Evolutionary conservation across 2,888 invertebrate genomes (phyloP).

Genomic region (Pegoplata infirma): DNA sequence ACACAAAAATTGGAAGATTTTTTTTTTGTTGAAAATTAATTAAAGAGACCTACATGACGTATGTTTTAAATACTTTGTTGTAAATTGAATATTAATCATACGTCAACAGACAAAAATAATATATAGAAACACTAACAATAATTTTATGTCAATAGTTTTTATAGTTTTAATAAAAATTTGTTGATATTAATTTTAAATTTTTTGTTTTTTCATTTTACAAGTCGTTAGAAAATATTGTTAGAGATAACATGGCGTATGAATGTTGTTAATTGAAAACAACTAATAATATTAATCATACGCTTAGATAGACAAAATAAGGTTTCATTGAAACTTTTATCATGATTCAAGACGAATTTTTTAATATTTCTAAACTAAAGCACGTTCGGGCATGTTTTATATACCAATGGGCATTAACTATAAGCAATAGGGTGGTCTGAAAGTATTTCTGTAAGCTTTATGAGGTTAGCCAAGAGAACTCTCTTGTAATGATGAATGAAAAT

Average conservation of each 20-base stretch:
- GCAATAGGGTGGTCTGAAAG: too few species aligned
- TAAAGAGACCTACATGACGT: constrained; percentile 25
- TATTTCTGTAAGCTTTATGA: too few species aligned
- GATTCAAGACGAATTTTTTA: too few species aligned
- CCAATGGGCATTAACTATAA: too few species aligned
- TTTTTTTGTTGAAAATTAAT: constrained; percentile 35
- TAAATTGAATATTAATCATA: constrained; percentile 26
- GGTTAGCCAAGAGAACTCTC: too few species aligned
- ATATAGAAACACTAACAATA: background rate
- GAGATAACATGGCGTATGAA: background rate
- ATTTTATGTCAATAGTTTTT: constrained; percentile 14
- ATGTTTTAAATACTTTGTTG: background rate
- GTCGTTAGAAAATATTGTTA: too few species aligned
- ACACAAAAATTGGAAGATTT: constrained; percentile 10
- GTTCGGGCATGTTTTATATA: too few species aligned
- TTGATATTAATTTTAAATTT: background rate
- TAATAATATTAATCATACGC: constrained; percentile 5
- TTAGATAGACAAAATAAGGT: too few species aligned
- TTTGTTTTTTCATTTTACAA: background rate
- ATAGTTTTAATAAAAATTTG: background rate
- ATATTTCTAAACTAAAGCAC: too few species aligned
- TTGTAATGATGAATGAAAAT: too few species aligned
- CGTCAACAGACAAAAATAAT: background rate
- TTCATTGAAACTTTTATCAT: too few species aligned
- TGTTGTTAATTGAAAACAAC: background rate